Evolutionary conservation across 1,140 invertebrate species (phyloP), one percentile per base, ranked within the genome.

Genomic region (Oreohelix idahoensis): DNA sequence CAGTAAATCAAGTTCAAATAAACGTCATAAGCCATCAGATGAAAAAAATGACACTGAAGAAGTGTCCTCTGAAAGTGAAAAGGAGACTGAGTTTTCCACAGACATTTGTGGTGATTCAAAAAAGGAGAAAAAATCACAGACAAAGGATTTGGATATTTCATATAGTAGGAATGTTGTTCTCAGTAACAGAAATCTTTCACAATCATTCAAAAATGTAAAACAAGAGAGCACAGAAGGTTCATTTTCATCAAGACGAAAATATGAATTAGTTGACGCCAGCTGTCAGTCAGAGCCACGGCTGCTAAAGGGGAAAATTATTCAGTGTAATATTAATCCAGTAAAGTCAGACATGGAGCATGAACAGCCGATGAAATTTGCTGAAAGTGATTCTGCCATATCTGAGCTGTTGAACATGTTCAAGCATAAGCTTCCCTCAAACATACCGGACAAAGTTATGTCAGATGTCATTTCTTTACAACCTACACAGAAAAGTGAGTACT

Each of bases 241-340:
- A 42, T n/a, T 11, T 39, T 29, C 49, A 58, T 29, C 29, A 8
- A 51, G 75, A 58, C 8, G 53, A 23, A 29, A 32, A 58, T 35
- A 78, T 53, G 75, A 58, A 2, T 23, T 78, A 29, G 51, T 63
- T n/a, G 39, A 79, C 32, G 8, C 53, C 58, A 26, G 15, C 38
- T 36, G 29, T 69, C 78, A 79, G 29, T 66, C 78, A 23, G 78
- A 66, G 32, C 35, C 53, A 10, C 29, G 35, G 26, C 53, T 36
- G 2, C 35, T 79, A 20, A 79, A 79, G 69, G 79, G 79, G 2
- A 81, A 81, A 51, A 81, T 81, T 51, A 69, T 81, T 73, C 79
- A 81, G 36, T 81, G 79, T 39, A 81, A 53, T 42, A 81, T 81
- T 26, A 81, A 51, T 53, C 66, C 78, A 20, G 69, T 69, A 35